phyloP scores from a whole-genome alignment of 2,888 invertebrate genomes.

The Epinotia nisella region DNA sequence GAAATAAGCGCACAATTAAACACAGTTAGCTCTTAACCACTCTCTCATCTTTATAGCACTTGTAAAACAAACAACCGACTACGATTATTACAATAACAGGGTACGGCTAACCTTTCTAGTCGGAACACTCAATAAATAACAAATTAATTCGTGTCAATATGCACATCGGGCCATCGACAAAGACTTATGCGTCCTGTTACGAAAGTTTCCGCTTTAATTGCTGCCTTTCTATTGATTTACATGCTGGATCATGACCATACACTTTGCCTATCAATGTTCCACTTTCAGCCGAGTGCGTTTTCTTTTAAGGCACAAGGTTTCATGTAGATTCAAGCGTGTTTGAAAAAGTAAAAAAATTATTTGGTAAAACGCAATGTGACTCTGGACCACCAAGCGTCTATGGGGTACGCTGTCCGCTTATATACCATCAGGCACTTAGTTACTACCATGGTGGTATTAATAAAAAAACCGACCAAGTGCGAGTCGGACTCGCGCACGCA shows the following conservation, averaged over 20 bases:
- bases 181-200: constrained; percentile 58
- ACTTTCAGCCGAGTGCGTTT: constrained; percentile 12
- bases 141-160: constrained; percentile 60
- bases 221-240: constrained; percentile 68
- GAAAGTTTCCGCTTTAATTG: constrained; percentile 62
- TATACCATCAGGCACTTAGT: no score
- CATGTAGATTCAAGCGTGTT: not conserved
- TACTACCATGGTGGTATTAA: no score
- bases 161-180: constrained; percentile 49
- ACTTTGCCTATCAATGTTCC: constrained; percentile 21
- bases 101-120: constrained; percentile 43
- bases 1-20: constrained; percentile 5
- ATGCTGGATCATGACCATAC: constrained; percentile 50
- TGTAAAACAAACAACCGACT: constrained; percentile 40
- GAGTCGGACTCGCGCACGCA: no score
- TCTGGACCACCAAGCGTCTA: no score
- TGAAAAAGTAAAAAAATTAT: no score
- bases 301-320: not conserved
- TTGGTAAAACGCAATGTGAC: no score
- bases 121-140: constrained; percentile 55
- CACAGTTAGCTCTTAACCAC: not conserved
- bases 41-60: constrained; percentile 38
- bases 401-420: no score
- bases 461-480: no score
- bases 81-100: constrained; percentile 44